Base-by-base conservation (phyloP, 2,113 vertebrate genomes). In the Leptodactylus fuscus region DNA sequence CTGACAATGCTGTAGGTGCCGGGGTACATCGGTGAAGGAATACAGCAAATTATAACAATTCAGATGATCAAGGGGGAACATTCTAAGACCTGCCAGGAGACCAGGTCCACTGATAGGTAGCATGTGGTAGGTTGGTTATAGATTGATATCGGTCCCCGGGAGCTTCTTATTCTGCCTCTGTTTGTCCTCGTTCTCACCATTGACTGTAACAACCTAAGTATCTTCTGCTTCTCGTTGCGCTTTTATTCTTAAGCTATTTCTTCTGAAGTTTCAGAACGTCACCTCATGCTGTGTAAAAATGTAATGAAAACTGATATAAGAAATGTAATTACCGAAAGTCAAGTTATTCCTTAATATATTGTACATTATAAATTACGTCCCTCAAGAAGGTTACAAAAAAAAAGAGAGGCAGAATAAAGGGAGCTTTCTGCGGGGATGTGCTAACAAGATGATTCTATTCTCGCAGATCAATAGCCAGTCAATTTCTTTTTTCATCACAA, bases 221-320 rank as follows among this genome's bases (percentile, higher is more conserved):
- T 77, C 70, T 8, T 15, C 29, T 48, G 49, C 11, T 60, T 29
- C n/a, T 24, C 7, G 0, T 41, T 46, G 60, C 7, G 24, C 62
- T 49, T 91, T 7, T 88, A 88, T 87, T 83, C 85, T 89, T 88
- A 89, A 38, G 78, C 88, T 88, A 86, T 88, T 89, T 84, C 88
- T 38, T 89, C 85, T 88, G 87, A 85, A 6, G 83, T 85, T 90
- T 87, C 32, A 6, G 62, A 81, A 85, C 7, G 81, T 69, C 90
- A 88, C 88, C 90, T 92, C 90, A 89, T 87, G 91, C 91, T 86
- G 90, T 87, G 79, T 87, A 87, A 67, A 91, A 90, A 93, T 88
- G 90, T 87, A 88, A 88, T 90, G 87, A 75, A 91, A 83, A 53
- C 75, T 85, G 88, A 88, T 82, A 89, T 80, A 69, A 86, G 89